Evolutionary conservation across 2,888 invertebrate genomes (phyloP), one percentile per base, ranked within the genome.

Genomic region (Hesperia comma): DNA sequence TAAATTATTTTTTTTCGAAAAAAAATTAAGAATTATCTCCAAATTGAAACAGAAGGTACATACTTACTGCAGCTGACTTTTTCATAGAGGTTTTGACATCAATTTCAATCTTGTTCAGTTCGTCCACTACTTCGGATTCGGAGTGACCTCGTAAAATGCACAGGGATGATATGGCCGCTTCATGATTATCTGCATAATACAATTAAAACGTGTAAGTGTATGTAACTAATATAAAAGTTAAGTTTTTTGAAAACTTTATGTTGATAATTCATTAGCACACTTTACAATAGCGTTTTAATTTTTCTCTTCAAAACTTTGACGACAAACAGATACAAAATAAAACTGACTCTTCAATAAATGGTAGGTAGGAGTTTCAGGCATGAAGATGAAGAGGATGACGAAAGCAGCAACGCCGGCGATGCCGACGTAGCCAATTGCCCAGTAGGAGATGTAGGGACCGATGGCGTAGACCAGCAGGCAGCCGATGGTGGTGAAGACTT

Each of bases 311-410:
- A 26, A 26, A 26, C 26, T 26, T 26, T 26, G 26, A 4, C n/a
- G n/a, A n/a, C n/a, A 4, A 26, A 26, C 26, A 26, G 26, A 71
- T 6, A 5, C 41, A 57, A 46, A 41, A 4, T 37, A 33, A 49
- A 10, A 32, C 83, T 81, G 70, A 92, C 95, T 94, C 83, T 94
- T 93, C 32, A 88, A 86, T 0, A 96, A 85, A 46, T 95, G 90
- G 76, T 94, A 96, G 69, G 95, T 94, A 0, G 98, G 98, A 0
- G 96, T 95, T 79, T 98, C 98, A 0, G 97, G 97, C 93, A 97
- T 95, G 71, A 95, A 94, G 77, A 95, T 93, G 83, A 96, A 95
- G 1, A 92, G 78, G 0, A 93, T 79, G n/a, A 94, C 85, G 76
- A 96, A 95, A 0, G 94, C 72, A 0, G 95, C 84, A 0, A 96